Evolutionary conservation across 2,888 invertebrate species (phyloP), one percentile per base, ranked within the genome.

Genomic region (Drosophila seclusa): DNA sequence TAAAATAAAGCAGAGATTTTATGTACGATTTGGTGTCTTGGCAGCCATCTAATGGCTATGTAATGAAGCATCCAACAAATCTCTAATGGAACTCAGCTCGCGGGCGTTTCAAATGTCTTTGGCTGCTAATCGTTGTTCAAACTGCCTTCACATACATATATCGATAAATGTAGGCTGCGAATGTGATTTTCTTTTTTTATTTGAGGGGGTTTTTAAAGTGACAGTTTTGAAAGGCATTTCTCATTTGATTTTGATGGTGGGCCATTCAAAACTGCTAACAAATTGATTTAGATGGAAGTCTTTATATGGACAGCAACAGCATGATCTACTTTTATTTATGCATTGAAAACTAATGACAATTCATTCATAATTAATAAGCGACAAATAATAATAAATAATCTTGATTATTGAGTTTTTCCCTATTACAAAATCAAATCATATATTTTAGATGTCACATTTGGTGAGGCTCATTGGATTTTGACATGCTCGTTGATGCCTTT

Each of bases 61-160:
- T 84, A 84, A 84, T 84, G 84, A 89, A 86, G 83, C 83, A 70
- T 40, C 68, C 65, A 78, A 69, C 81, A 75, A 68, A 76, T 70
- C 71, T 67, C 63, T 66, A 42, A 59, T 53, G 38, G 50, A 63
- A 38, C 62, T 48, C 42, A 57, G 36, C 63, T 64, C 66, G 79
- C 48, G 58, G 73, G 73, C 73, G 68, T 73, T 42, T 42, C 59
- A 49, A 32, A 55, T 38, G 16, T 21, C 45, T 60, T 7, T 32
- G 49, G 52, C 31, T 42, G 42, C 27, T 45, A 57, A 70, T 21
- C 57, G 48, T 45, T 49, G 60, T 36, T 65, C 27, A 24, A 27
- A 7, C 50, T 42, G 24, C 38, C 57, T 69, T 55, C 24, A 72
- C 21, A 45, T 38, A 18, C 16, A 24, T 24, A 52, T 31, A 74